Percentiles rank a stretch among this genome's conserved stretches.
phyloP scores from a whole-genome alignment of 2,888 invertebrate genomes.

The Xylocampa areola region DNA sequence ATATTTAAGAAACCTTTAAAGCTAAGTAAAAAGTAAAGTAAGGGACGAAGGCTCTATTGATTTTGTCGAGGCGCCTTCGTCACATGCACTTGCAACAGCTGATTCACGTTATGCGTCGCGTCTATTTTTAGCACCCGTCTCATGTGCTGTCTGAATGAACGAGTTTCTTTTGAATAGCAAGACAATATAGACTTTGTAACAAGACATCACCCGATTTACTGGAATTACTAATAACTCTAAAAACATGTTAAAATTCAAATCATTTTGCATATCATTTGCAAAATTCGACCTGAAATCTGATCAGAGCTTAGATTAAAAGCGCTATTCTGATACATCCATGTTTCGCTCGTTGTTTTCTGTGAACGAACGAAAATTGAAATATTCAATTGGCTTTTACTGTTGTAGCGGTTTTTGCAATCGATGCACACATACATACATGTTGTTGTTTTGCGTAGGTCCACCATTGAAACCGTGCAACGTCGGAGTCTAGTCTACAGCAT shows the following conservation, averaged over 20 bases:
- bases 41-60: slow-evolving; percentile 22
- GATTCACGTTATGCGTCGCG: slow-evolving; percentile 74
- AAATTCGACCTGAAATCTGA: neutral
- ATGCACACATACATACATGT: slow-evolving; percentile 29
- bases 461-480: slow-evolving; percentile 30
- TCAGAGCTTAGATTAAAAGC: slow-evolving; percentile 14
- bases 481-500: slow-evolving; percentile 52
- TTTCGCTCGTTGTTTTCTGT: slow-evolving; percentile 5
- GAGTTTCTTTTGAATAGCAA: slow-evolving; percentile 51
- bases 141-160: slow-evolving; percentile 69
- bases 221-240: no score
- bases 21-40: slow-evolving; percentile 1
- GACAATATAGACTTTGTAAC: no score
- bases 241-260: no score
- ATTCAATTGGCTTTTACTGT: slow-evolving; percentile 34
- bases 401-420: slow-evolving; percentile 34
- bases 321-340: slow-evolving; percentile 3
- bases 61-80: slow-evolving; percentile 55
- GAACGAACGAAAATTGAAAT: slow-evolving; percentile 24
- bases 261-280: no score
- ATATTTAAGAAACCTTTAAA: slow-evolving; percentile 8
- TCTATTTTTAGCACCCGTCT: slow-evolving; percentile 78
- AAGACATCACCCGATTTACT: no score
- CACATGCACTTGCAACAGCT: slow-evolving; percentile 74
- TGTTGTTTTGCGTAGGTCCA: slow-evolving; percentile 32